Base-by-base conservation (phyloP, 2,888 invertebrate genomes). In the Ophioninae sp. region DNA sequence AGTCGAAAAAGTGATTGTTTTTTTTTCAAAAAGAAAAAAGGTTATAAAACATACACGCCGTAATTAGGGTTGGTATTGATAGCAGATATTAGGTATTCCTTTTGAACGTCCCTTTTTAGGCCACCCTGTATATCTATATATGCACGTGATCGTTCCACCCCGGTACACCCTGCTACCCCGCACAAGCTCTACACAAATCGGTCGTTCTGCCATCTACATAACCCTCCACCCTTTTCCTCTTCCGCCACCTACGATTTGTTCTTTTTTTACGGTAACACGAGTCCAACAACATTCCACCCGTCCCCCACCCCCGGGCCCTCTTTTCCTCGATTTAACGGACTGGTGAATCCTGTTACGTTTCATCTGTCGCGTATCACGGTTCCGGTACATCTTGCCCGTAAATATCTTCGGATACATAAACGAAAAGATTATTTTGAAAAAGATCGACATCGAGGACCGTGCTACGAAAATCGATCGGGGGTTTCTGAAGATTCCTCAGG, bases 321-420 rank as follows among this genome's bases (percentile, higher is more conserved):
- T 64, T 70, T 44, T 39, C 21, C 81, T 84, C 83, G 78, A 84
- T 84, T 84, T 84, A 84, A 84, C 83, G 83, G 78, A 75, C 83
- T 75, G 69, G 75, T 84, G 81, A 81, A 84, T 78, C 74, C 74
- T 79, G 83, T 84, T 84, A 81, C 83, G 83, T 84, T 84, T 82
- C 84, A 79, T 84, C 75, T 59, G 84, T 81, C 81, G n/a, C 72
- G 68, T 59, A 50, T 81, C 81, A 79, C 75, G 72, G 75, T 72
- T 57, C 39, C 7, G 57, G 56, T 20, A 5, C 44, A 44, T 50
- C 20, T 67, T 70, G 23, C 21, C n/a, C 68, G 56, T 61, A 57
- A 8, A 37, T 37, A 69, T 50, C 7, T 20, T 37, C 44, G 13
- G 8, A 65, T 57, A 56, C 65, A 39, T 79, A 56, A 64, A 41